Evolutionary conservation across 2,113 vertebrate genomes (phyloP).

Genomic region (Cyphotilapia sp.): DNA sequence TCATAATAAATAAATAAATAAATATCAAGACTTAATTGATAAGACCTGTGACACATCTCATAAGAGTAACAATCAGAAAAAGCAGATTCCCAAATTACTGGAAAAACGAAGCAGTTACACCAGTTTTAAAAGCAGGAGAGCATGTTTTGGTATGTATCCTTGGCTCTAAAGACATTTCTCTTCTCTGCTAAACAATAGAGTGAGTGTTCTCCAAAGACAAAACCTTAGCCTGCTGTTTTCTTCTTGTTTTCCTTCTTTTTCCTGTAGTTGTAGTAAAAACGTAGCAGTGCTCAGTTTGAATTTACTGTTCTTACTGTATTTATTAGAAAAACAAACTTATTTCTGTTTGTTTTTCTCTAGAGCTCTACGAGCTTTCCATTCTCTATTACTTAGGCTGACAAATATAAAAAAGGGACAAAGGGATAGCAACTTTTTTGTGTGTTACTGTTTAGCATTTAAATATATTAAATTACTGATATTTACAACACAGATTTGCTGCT

Average conservation of each 20-base stretch:
- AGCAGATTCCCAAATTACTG: background rate
- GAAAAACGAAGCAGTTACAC: background rate
- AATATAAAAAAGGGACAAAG: background rate
- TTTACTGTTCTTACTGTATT: background rate
- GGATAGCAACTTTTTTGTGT: background rate
- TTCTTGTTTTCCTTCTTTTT: background rate
- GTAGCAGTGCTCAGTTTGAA: background rate
- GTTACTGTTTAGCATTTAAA: background rate
- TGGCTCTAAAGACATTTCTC: background rate
- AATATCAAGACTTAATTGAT: background rate
- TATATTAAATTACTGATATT: background rate
- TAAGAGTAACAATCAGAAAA: background rate
- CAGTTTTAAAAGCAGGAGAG: background rate
- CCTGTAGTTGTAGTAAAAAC: background rate
- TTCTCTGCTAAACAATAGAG: background rate
- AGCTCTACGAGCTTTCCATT: background rate
- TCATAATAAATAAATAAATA: background rate
- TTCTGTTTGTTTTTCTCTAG: background rate
- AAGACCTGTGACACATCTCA: background rate
- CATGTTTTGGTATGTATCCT: background rate
- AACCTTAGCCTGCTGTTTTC: fast-evolving
- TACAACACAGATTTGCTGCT: background rate
- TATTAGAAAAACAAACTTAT: background rate
- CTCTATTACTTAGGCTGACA: background rate
- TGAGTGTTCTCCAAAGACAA: background rate